These are phyloP conservation scores for Chaetops frenatus DNA, from an alignment of 2,113 vertebrate genomes.

Conservation along the genomic window DNA sequence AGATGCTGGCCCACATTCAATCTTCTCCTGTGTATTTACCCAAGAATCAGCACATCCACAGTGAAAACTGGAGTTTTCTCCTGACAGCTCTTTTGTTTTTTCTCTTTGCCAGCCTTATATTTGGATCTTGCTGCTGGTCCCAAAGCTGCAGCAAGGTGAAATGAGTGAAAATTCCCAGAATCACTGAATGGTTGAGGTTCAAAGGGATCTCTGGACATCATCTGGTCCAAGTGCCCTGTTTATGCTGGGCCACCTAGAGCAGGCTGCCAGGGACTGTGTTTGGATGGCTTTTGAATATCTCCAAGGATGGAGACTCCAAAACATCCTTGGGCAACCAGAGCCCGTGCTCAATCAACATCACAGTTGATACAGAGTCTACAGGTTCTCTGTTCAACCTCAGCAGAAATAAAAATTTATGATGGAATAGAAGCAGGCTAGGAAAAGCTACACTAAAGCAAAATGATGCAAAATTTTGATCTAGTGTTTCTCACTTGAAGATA, in stretches of 20 bases:
- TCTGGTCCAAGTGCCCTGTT: neutral
- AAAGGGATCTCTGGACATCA: neutral
- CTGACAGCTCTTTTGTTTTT: neutral
- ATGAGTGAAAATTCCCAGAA: neutral
- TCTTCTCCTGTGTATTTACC: neutral
- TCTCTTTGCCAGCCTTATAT: neutral
- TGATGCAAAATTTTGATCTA: neutral
- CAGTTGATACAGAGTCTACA: neutral
- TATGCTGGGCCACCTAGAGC: too few species aligned
- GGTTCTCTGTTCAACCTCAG: neutral
- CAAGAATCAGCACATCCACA: rapidly evolving
- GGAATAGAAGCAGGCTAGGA: neutral
- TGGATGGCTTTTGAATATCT: neutral
- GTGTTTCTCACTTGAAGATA: neutral
- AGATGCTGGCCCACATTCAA: neutral
- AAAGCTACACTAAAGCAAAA: neutral
- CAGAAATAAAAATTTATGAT: neutral
- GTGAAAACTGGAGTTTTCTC: neutral
- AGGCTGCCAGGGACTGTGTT: neutral
- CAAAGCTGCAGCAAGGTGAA: neutral
- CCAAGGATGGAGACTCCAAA: neutral
- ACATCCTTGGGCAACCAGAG: neutral
- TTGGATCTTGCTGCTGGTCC: neutral
- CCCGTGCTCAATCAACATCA: neutral
- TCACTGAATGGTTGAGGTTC: neutral